Evolutionary conservation across 2,888 invertebrate genomes (phyloP), one percentile per base, ranked within the genome.

Genomic region (Anticlea derivata): DNA sequence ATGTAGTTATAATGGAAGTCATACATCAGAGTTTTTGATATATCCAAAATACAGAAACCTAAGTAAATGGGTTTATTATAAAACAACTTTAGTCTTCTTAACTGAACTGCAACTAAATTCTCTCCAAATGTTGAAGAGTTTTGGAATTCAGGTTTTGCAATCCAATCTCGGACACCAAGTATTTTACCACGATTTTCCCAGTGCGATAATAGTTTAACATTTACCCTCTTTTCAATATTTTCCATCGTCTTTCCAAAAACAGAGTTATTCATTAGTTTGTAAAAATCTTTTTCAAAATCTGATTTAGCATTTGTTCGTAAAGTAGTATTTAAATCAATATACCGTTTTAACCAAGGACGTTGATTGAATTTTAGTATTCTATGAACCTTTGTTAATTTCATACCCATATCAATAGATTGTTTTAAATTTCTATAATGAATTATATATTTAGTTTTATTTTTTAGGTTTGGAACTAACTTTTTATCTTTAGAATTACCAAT

Each of bases 231-330:
- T 50, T 70, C 61, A 7, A 72, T 64, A 50, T 72, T 75, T 58
- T 75, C 73, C 63, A 78, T 69, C 0, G 69, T 73, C 51, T 82
- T 80, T 0, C 80, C 78, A 56, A 72, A 80, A 0, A 78, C 58
- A 0, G 73, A 56, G 55, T 83, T 83, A 34, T 75, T 80, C 68
- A 78, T 73, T 7, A 78, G 55, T 57, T 84, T 81, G 46, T 61
- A 81, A 48, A 76, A 73, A 57, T 78, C 70, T 67, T 78, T 80
- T 56, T 80, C 70, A 60, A 24, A 17, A 60, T n/a, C n/a, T n/a
- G n/a, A n/a, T n/a, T n/a, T n/a, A n/a, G n/a, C n/a, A n/a, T n/a
- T n/a, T n/a, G n/a, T 69, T 44, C 78, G 44, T 22, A 75, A 40
- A 30, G 68, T 38, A 3, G 73, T 80, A 61, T 84, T 86, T 45